Evolutionary conservation across 2,113 vertebrate species (phyloP), one percentile per base, ranked within the genome.

Genomic region (Seriola aureovittata): DNA sequence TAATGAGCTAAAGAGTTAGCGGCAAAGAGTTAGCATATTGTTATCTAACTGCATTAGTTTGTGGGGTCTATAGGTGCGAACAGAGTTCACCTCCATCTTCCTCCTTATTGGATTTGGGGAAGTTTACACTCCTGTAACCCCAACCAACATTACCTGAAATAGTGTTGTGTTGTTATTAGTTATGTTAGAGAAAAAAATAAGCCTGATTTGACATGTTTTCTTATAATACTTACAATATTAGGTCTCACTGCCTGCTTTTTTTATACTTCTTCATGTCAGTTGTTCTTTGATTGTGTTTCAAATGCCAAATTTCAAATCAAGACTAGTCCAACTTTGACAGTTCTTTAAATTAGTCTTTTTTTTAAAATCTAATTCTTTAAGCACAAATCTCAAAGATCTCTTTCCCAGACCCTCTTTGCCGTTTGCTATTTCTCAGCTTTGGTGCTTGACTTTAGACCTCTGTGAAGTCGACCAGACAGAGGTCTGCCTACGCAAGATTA

Each of bases 391-490:
- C 57, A 44, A 36, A 13, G 25, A 52, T 65, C 36, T 32, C 4
- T 48, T 21, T 75, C 23, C 32, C 21, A 23, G 4, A 67, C 46
- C 4, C 23, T 36, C 8, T 13, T 55, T 71, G 54, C 7, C 54
- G n/a, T 58, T 58, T 48, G 32, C 11, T 25, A n/a, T 75, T 44
- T 66, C 23, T 58, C 25, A 40, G 32, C 42, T 21, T 66, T 75
- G 65, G 40, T 42, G 2, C 23, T 38, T 21, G 32, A 71, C 36
- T 42, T 63, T 38, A 42, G 21, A 71, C 60, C 8, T 42, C 25
- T 44, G 59, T 80, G 48, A 75, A 25, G 42, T 25, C 34, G 68
- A 83, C 42, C 13, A 63, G 48, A 65, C 57, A n/a, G 80, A 46
- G 32, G 40, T 77, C 68, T 54, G 81, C n/a, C 62, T 34, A 46